Evolutionary conservation across 2,888 invertebrate species (phyloP), one percentile per base, ranked within the genome.

Genomic region (Sphecodes monilicornis): DNA sequence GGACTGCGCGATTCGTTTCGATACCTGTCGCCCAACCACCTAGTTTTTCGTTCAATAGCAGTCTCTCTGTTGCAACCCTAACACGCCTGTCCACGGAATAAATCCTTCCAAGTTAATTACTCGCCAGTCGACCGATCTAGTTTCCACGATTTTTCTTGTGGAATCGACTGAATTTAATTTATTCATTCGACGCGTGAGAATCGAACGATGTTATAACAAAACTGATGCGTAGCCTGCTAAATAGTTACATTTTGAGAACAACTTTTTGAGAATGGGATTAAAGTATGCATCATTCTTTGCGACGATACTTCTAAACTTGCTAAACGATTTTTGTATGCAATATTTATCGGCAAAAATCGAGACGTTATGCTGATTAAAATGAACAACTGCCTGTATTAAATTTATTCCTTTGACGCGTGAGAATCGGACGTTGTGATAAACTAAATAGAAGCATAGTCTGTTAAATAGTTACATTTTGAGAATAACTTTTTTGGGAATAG

Each of bases 1-100:
- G 32, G 73, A 70, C 60, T 68, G 75, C 46, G 79, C 64, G 68
- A 84, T 84, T 76, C 80, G 81, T 78, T 78, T 72, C 76, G 85
- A 84, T 78, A 69, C 69, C 76, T 70, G 72, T 76, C 78, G 82
- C 68, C 66, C n/a, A 43, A 68, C 46, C 41, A 57, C 41, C 46
- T 36, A 43, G 36, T 66, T 66, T 76, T 80, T 36, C 76, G 43
- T 41, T 54, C 4, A 13, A 18, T 8, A 66, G n/a, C n/a, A 36
- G 43, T 46, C 29, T 75, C 22, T 75, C 75, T n/a, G 60, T 32
- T 66, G 32, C 64, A 46, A 32, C 32, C 66, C 57, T 36, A 76
- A 57, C 41, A 57, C 41, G 22, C 60, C 41, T 74, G 41, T 60
- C 60, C 60, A 8, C 22, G 6, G 41, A 41, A 43, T 41, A 43